Evolutionary conservation across 1,140 invertebrate species (phyloP), one percentile per base, ranked within the genome.

Genomic region (Goniozus legneri): DNA sequence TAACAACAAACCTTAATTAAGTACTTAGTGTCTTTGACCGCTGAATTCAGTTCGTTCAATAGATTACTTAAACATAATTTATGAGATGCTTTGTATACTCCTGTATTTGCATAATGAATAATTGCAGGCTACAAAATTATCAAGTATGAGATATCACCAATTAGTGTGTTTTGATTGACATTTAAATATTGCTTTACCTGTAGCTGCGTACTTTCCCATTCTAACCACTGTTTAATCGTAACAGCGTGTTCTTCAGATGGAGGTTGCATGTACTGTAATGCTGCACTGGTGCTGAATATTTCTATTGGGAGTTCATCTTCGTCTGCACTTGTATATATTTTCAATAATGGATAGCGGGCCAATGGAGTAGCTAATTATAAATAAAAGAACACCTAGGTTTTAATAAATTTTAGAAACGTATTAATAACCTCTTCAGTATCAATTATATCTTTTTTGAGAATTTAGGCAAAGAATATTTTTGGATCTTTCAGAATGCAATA

Each of bases 131-230:
- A 8, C 19, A 60, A 62, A 50, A 32, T 42, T 49, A 34, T 42
- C 24, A n/a, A n/a, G n/a, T n/a, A n/a, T n/a, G n/a, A n/a, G n/a
- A n/a, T n/a, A n/a, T n/a, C n/a, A n/a, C n/a, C n/a, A n/a, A n/a
- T n/a, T n/a, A 52, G 36, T 41, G 22, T 30, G 6, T 15, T 50
- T 58, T 21, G 53, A 58, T 53, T 21, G 27, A 58, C n/a, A 35
- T 47, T 48, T 13, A 44, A 41, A 15, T 51, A 52, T 22, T 81
- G 62, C 12, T 71, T 71, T 35, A 87, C 86, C 48, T 83, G 77
- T 30, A 91, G 77, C 32, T 82, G 73, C 8, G 80, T 80, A 32
- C 81, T 75, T 50, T 90, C 87, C 86, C 87, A 90, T 70, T 91
- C 88, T 38, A 87, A 67, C 81, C 86, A 86, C 66, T 84, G 79